Base-by-base conservation (phyloP, 2,113 vertebrate species). In the Cheilinus undulatus region DNA sequence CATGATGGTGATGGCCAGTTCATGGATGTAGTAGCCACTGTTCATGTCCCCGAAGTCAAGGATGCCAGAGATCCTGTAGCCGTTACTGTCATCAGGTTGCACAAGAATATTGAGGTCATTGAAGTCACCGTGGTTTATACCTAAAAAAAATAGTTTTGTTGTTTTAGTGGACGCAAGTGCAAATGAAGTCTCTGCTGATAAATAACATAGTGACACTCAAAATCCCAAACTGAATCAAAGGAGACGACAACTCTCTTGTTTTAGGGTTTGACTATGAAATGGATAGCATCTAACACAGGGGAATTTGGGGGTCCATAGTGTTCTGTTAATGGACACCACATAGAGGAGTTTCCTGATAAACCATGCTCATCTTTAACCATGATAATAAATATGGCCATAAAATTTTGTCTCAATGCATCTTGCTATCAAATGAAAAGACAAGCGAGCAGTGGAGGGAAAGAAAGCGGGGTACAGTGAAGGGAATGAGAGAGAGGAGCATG, bases 31-130 rank as follows among this genome's bases (percentile, higher is more conserved):
- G 72, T 88, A 97, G 4, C 97, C 97, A 0, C 85, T 92, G 78
- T 94, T 96, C 95, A 98, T 95, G 85, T 99, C 96, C 0, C 88
- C 91, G 1, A 99, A 99, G 81, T 99, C 97, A 66, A 99, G 86
- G 78, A 99, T 93, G 28, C 97, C 98, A 0, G 95, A 96, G 50
- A 99, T 93, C 17, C 15, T 83, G 73, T 95, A 92, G 51, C 63
- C 23, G 0, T 52, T 54, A 0, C 4, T 63, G 0, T 79, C 76
- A 1, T 90, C 68, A 12, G 80, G 61, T 3, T 93, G 85, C 1
- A 95, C 87, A 0, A 99, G 88, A 38, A 99, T 86, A 64, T 99
- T 99, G 69, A 95, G 92, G 82, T 98, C 95, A 3, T 98, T 99
- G 27, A 99, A 90, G 68, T 99, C 98, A 0, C 97, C 98, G 0